Base-by-base conservation (phyloP, 2,888 invertebrate genomes). In the Dorcus hopei region DNA sequence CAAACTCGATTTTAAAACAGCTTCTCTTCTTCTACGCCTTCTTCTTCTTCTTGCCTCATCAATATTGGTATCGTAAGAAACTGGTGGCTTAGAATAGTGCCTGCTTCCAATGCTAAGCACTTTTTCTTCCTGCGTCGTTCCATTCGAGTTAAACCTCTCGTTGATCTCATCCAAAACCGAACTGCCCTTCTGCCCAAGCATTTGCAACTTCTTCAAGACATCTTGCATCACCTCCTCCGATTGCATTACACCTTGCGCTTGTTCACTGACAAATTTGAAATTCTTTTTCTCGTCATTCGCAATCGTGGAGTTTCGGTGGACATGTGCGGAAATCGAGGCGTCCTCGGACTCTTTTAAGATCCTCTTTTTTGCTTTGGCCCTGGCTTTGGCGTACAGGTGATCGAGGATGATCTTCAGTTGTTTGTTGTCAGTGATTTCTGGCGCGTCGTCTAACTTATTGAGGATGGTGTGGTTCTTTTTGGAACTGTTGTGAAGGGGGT, bases 221-320 rank as follows among this genome's bases (percentile, higher is more conserved):
- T 85, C 85, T 63, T 82, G 80, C 54, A 86, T 83, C 0, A 87
- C 80, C 71, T 88, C 88, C 39, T 74, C 76, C 0, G 82, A 83
- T 3, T 76, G 40, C 66, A 75, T 59, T 78, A 80, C 2, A 79
- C 68, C 26, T 49, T 9, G 43, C 38, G 14, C 47, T 48, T 33
- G 49, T 57, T 69, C 68, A 5, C 65, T 49, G 52, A 70, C 62
- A 48, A 75, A 74, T 54, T 71, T 68, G 23, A 76, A 64, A 62
- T 76, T 76, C 14, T 59, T 64, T 7, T 53, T 66, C 62, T 77
- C 76, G 3, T 65, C 79, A 78, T 81, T 49, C 75, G 82, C 72
- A 62, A 85, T 82, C 14, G 80, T 81, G 1, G 85, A 73, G 73
- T 80, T 84, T 58, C 79, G 74, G 40, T 80, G 77, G 58, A 83